Conservation (phyloP, 2,888 invertebrate genomes). For the Augochlorella aurata region DNA sequence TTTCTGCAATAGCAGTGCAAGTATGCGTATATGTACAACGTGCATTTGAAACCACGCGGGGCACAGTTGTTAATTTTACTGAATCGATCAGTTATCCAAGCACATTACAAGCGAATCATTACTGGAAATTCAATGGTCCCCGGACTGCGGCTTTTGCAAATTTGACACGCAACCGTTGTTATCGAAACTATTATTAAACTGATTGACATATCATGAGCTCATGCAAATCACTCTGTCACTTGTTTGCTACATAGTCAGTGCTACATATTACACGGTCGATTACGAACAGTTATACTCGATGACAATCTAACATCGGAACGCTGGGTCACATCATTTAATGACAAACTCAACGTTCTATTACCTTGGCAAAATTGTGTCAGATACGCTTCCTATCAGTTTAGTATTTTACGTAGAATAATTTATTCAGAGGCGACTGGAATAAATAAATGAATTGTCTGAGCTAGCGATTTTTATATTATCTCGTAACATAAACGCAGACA, state of each 20-base stretch:
- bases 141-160: conserved; percentile 6
- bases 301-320: not conserved
- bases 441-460: too few relatives aligned
- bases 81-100: conserved; percentile 7
- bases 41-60: not conserved
- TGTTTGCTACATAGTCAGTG: conserved; percentile 16
- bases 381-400: too few relatives aligned
- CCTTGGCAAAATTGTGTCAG: not conserved
- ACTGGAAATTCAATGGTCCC: conserved; percentile 27
- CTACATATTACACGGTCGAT: conserved; percentile 19
- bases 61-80: conserved; percentile 2
- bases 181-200: conserved; percentile 43
- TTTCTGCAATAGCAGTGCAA: not conserved
- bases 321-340: not conserved
- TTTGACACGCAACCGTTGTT: conserved; percentile 37
- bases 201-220: conserved; percentile 31
- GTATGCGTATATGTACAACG: not conserved
- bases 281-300: not conserved
- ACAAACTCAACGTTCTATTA: not conserved
- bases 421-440: too few relatives aligned
- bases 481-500: too few relatives aligned
- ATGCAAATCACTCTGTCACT: conserved; percentile 33
- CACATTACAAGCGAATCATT: conserved; percentile 15
- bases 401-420: too few relatives aligned
- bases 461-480: too few relatives aligned